Percentiles rank a stretch among this genome's conserved stretches.
These are phyloP conservation scores for Scytalopus superciliaris DNA, from an alignment of 2,113 vertebrate species.

Conservation along the genomic window DNA sequence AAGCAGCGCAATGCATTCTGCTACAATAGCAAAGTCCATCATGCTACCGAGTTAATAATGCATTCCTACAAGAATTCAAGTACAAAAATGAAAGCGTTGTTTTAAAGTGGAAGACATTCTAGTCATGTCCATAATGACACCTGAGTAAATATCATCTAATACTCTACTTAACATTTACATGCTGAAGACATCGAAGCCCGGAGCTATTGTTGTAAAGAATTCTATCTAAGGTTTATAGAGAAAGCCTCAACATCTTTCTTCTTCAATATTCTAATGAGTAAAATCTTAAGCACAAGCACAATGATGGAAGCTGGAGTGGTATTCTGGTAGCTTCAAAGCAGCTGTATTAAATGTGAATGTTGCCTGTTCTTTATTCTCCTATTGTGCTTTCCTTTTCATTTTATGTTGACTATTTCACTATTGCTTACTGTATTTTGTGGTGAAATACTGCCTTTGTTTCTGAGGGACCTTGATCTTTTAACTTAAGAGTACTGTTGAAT, in stretches of 20 bases:
- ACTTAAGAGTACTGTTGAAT: not conserved
- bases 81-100: not conserved
- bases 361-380: not conserved
- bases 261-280: conserved; percentile 9
- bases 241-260: not conserved
- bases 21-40: not conserved
- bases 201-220: not conserved
- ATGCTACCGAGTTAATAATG: conserved; percentile 39
- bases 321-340: not conserved
- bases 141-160: not conserved
- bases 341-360: not conserved
- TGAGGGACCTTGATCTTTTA: not conserved
- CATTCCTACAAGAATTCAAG: not conserved
- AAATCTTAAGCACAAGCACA: not conserved
- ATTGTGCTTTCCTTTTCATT: not conserved
- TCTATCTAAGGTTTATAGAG: not conserved
- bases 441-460: not conserved
- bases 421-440: not conserved
- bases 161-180: not conserved
- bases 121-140: not conserved
- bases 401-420: not conserved
- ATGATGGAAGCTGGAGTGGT: not conserved
- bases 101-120: not conserved
- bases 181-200: not conserved
- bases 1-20: not conserved